Evolutionary conservation across 1,140 invertebrate genomes (phyloP).

Genomic region (Lasaia peninsularis): DNA sequence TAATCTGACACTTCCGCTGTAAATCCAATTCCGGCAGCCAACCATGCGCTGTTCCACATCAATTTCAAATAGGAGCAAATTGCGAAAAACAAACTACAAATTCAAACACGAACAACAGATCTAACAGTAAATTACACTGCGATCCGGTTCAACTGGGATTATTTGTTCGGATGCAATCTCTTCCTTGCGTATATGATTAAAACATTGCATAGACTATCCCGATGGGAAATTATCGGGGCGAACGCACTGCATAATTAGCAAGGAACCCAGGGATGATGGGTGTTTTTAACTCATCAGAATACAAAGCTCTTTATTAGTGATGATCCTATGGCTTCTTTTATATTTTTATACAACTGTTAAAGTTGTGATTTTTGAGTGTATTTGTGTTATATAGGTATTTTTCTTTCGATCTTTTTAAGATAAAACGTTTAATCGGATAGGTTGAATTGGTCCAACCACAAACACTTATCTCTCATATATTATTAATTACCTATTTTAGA

Average conservation of each 20-base stretch:
- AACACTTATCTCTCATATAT: too few relatives aligned
- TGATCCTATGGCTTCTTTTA: neutral
- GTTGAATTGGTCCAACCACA: too few relatives aligned
- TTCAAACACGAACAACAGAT: slow-evolving; percentile 55
- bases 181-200: slow-evolving; percentile 69
- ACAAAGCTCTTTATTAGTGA: neutral
- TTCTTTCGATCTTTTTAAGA: too few relatives aligned
- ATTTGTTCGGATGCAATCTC: slow-evolving; percentile 71
- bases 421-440: too few relatives aligned
- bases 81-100: slow-evolving; percentile 45
- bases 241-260: slow-evolving; percentile 69
- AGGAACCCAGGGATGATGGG: slow-evolving; percentile 32
- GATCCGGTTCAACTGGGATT: slow-evolving; percentile 49
- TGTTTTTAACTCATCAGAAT: slow-evolving; percentile 25
- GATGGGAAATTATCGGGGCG: slow-evolving; percentile 66
- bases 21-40: slow-evolving; percentile 28
- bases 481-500: too few relatives aligned
- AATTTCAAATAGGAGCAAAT: slow-evolving; percentile 34
- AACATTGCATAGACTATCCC: slow-evolving; percentile 61
- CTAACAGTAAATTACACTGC: slow-evolving; percentile 61
- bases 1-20: slow-evolving; percentile 20
- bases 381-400: too few relatives aligned
- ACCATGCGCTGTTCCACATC: slow-evolving; percentile 30
- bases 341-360: too few relatives aligned
- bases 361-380: too few relatives aligned